A percentile compares a stretch with the other conserved stretches of the same genome.
phyloP scores from a whole-genome alignment of 2,797 vertebrate species.

The Poeciliopsis gracilis region DNA sequence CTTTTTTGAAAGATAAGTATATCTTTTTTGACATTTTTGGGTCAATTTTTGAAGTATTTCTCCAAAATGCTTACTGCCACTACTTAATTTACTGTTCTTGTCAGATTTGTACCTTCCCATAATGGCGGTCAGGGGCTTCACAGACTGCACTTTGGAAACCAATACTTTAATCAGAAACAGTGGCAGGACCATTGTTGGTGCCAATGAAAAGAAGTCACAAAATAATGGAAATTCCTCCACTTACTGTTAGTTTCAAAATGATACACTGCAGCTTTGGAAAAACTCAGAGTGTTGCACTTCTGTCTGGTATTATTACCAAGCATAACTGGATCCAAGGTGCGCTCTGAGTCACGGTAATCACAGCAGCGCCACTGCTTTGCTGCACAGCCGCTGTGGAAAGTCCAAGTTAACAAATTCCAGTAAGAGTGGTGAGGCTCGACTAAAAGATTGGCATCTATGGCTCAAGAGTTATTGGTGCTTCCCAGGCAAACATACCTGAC shows the following conservation, averaged over 20 bases:
- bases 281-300: constrained; percentile 40
- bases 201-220: constrained; percentile 8
- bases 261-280: constrained; percentile 36
- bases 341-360: constrained; percentile 48
- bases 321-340: constrained; percentile 44
- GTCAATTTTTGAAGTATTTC: not conserved
- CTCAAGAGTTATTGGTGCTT: constrained; percentile 31
- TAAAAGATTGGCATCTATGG: constrained; percentile 54
- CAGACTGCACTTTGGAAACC: not conserved
- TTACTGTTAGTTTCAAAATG: constrained; percentile 42
- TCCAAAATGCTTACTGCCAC: not conserved
- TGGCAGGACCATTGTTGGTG: not conserved
- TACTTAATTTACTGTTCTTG: not conserved
- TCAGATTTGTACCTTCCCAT: not conserved
- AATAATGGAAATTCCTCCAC: constrained; percentile 45
- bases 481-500: constrained; percentile 52
- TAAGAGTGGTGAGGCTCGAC: constrained; percentile 34
- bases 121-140: not conserved
- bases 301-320: constrained; percentile 29
- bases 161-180: constrained; percentile 18
- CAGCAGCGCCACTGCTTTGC: constrained; percentile 22
- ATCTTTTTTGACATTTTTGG: not conserved
- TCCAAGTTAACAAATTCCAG: constrained; percentile 69
- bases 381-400: constrained; percentile 58
- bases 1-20: not conserved